phyloP scores from a whole-genome alignment of 1,140 invertebrate species.

The Bombus fervidus region DNA sequence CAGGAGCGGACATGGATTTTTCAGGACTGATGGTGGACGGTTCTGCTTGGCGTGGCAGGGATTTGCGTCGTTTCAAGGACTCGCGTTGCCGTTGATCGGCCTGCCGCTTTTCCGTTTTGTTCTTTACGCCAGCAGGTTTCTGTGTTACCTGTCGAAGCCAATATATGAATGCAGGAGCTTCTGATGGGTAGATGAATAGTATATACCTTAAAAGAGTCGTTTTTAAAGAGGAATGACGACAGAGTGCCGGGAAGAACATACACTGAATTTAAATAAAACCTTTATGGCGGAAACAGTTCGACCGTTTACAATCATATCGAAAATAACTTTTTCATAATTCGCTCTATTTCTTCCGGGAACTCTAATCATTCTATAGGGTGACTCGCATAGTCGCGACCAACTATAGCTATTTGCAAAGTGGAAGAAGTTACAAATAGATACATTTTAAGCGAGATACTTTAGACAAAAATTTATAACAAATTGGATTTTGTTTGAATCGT shows the following conservation, averaged over 20 bases:
- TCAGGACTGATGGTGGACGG: slow-evolving; percentile 43
- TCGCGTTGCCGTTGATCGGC: slow-evolving; percentile 55
- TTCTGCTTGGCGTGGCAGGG: slow-evolving; percentile 58
- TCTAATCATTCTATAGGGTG: slow-evolving; percentile 20
- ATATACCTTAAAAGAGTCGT: background rate
- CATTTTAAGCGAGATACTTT: background rate
- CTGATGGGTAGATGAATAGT: background rate
- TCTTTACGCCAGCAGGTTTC: slow-evolving; percentile 49
- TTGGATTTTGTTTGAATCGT: no score
- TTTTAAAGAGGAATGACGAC: background rate
- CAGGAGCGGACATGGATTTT: slow-evolving; percentile 61
- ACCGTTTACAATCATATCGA: background rate
- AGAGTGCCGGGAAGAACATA: slow-evolving; percentile 33
- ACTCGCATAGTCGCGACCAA: background rate
- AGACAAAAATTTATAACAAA: background rate
- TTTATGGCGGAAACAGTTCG: background rate
- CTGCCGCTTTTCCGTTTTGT: slow-evolving; percentile 59
- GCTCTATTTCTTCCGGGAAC: slow-evolving; percentile 21
- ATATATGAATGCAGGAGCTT: slow-evolving; percentile 36
- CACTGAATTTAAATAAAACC: background rate
- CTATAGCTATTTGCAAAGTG: background rate
- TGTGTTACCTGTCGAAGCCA: slow-evolving; percentile 65
- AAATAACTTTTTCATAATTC: background rate
- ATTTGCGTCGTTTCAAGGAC: slow-evolving; percentile 61
- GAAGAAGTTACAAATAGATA: background rate